Evolutionary conservation across 2,113 vertebrate species (phyloP).

Genomic region (Abramis brama): DNA sequence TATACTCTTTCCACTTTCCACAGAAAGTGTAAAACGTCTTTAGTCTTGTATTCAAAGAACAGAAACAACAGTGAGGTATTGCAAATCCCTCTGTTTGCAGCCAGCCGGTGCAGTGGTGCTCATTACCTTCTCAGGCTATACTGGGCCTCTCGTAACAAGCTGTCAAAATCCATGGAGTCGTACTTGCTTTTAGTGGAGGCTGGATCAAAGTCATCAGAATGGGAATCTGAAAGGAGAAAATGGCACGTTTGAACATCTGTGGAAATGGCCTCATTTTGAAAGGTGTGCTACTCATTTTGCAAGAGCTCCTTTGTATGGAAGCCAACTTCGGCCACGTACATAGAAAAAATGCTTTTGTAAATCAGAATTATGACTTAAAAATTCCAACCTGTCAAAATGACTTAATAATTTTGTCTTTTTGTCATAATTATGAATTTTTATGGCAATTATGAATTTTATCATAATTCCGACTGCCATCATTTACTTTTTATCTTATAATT

Average conservation of each 20-base stretch:
- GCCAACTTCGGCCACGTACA: background rate
- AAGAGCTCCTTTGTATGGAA: background rate
- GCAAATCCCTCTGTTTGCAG: constrained; percentile 70
- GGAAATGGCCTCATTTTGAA: background rate
- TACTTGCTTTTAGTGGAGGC: constrained; percentile 99
- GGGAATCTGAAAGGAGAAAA: constrained; percentile 83
- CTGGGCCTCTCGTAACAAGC: constrained; percentile 97
- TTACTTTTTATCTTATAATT: no score
- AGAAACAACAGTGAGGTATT: constrained; percentile 77
- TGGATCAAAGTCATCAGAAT: constrained; percentile 98
- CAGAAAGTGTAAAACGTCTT: constrained; percentile 89
- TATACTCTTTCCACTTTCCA: constrained; percentile 71
- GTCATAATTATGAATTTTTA: background rate
- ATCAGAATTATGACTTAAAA: background rate
- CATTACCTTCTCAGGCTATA: constrained; percentile 97
- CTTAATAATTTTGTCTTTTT: background rate
- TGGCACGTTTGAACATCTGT: background rate
- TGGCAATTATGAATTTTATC: no score
- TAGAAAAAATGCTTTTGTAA: background rate
- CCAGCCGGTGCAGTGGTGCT: constrained; percentile 72
- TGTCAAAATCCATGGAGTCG: constrained; percentile 99
- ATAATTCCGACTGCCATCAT: no score
- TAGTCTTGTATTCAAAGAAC: constrained; percentile 84
- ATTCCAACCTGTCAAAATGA: background rate
- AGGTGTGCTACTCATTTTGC: background rate